A percentile compares a stretch with the other conserved stretches of the same genome.
Evolutionary conservation across 1,140 invertebrate genomes (phyloP).

Genomic region (Drosophila sucinea): DNA sequence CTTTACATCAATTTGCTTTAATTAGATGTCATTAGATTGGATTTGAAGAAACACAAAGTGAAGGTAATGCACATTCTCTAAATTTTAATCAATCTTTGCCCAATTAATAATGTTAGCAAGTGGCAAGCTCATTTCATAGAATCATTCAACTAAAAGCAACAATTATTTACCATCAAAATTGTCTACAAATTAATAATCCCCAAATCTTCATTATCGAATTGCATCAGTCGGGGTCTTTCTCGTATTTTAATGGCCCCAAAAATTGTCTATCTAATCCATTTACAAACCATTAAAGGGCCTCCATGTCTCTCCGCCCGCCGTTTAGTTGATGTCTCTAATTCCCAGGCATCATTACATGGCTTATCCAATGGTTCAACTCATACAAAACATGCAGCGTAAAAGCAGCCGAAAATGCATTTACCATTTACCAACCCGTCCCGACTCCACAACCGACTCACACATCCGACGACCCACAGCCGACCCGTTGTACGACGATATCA

Average conservation of each 20-base stretch:
- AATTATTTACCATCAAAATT: background rate
- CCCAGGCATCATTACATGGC: slow-evolving; percentile 39
- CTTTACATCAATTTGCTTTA: too few species aligned
- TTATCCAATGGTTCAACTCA: slow-evolving; percentile 32
- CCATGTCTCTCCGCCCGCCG: slow-evolving; percentile 45
- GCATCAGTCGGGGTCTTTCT: slow-evolving; percentile 13
- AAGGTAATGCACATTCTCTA: background rate
- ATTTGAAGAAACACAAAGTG: too few species aligned
- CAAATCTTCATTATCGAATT: background rate
- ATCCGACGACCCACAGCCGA: background rate
- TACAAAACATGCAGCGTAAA: slow-evolving; percentile 29
- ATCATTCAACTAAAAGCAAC: background rate
- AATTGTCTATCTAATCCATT: slow-evolving; percentile 25
- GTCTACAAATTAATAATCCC: slow-evolving; percentile 8
- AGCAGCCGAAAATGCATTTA: slow-evolving; percentile 29
- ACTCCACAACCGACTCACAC: background rate
- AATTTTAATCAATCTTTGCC: too few species aligned
- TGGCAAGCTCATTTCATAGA: too few species aligned
- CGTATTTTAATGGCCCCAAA: slow-evolving; percentile 6
- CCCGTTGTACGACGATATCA: background rate
- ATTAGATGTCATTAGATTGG: too few species aligned
- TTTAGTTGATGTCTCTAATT: slow-evolving; percentile 67
- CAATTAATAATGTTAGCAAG: too few species aligned
- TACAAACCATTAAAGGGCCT: slow-evolving; percentile 6
- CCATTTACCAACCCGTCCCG: slow-evolving; percentile 1